Evolutionary conservation across 2,797 vertebrate species (phyloP).

Genomic region (Odontamblyopus lacepedii): DNA sequence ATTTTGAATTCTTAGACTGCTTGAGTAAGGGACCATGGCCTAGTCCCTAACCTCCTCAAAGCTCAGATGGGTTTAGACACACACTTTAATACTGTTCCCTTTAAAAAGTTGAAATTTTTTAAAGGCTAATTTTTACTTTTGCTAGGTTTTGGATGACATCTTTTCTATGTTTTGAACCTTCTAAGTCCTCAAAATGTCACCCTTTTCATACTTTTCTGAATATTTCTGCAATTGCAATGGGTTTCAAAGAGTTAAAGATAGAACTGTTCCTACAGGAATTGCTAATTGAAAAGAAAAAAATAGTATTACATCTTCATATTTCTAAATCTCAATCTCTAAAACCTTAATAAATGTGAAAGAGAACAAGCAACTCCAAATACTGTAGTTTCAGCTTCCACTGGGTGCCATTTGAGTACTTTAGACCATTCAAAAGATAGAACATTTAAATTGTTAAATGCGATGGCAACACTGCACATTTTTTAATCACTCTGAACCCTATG

Average conservation of each 20-base stretch:
- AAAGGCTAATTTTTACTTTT: background rate
- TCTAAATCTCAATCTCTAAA: background rate
- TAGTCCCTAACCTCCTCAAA: constrained; percentile 38
- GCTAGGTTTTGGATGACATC: too few species aligned
- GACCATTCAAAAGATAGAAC: background rate
- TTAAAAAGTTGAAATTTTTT: background rate
- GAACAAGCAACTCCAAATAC: background rate
- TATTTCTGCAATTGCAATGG: too few species aligned
- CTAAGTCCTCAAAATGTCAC: too few species aligned
- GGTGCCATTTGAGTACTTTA: too few species aligned
- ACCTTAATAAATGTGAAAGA: background rate
- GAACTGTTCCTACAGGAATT: background rate
- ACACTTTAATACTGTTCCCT: background rate
- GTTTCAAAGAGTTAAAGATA: background rate
- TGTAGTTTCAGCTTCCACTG: too few species aligned
- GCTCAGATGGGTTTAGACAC: constrained; percentile 20
- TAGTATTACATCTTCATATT: background rate
- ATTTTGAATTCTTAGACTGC: constrained; percentile 64
- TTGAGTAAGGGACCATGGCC: constrained; percentile 43
- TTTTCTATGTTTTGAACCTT: too few species aligned
- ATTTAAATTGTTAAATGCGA: background rate
- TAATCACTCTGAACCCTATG: too few species aligned
- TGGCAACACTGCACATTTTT: too few species aligned
- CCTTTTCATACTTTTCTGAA: too few species aligned
- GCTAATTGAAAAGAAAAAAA: background rate